phyloP scores from a whole-genome alignment of 2,888 invertebrate genomes.

The Epinotia bilunana region DNA sequence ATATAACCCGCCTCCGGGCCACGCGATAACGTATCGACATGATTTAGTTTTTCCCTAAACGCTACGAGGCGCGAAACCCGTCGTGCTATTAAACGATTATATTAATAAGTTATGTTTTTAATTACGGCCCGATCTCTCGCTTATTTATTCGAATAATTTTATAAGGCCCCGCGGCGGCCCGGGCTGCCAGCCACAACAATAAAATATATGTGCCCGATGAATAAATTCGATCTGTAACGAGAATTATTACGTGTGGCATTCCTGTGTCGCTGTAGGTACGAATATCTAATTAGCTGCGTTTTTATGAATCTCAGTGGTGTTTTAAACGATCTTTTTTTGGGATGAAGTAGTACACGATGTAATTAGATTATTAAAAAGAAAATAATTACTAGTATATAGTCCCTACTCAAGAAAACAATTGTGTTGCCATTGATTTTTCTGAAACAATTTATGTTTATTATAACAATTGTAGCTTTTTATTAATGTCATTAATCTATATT shows the following conservation, averaged over 20 bases:
- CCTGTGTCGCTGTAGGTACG: constrained; percentile 62
- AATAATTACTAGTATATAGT: neutral
- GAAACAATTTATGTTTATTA: neutral
- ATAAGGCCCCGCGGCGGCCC: constrained; percentile 78
- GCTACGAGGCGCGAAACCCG: constrained; percentile 75
- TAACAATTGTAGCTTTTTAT: neutral
- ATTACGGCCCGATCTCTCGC: constrained; percentile 76
- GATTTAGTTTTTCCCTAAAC: constrained; percentile 46
- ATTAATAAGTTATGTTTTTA: constrained; percentile 84
- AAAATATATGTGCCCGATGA: constrained; percentile 77
- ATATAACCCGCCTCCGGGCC: constrained; percentile 24
- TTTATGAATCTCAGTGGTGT: constrained; percentile 10
- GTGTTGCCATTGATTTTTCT: neutral
- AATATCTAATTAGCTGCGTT: constrained; percentile 54
- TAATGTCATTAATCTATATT: neutral
- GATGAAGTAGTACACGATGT: neutral
- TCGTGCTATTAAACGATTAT: constrained; percentile 81
- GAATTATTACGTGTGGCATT: constrained; percentile 75
- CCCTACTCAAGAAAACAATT: neutral
- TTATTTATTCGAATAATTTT: constrained; percentile 84
- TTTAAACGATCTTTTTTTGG: neutral
- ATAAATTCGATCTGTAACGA: constrained; percentile 82
- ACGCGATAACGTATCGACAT: constrained; percentile 23
- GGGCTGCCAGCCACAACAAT: constrained; percentile 68
- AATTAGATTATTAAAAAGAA: neutral